Percentiles rank a stretch among this genome's conserved stretches.
These are phyloP conservation scores for Macrosteles quadrilineatus DNA, from an alignment of 1,140 invertebrate species.

Conservation along the genomic window DNA sequence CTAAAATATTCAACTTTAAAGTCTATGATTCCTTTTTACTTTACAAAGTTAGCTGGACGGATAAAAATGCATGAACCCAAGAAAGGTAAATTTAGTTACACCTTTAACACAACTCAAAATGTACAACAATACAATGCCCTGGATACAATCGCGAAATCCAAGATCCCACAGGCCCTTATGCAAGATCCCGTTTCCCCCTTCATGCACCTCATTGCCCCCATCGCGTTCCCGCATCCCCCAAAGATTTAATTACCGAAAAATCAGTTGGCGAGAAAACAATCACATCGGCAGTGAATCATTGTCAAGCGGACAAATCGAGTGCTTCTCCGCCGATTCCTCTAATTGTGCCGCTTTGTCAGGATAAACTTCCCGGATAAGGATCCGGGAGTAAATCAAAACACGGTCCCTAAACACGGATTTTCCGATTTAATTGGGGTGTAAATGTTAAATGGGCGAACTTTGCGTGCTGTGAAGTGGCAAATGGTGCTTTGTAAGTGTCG, in stretches of 20 bases:
- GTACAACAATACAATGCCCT: too few relatives aligned
- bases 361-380: neutral
- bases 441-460: too few relatives aligned
- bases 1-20: too few relatives aligned
- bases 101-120: too few relatives aligned
- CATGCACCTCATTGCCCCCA: slow-evolving; percentile 19
- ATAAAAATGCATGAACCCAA: too few relatives aligned
- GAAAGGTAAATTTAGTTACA: too few relatives aligned
- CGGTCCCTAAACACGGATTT: neutral
- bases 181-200: slow-evolving; percentile 1
- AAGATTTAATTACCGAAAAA: slow-evolving; percentile 30
- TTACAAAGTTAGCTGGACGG: too few relatives aligned
- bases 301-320: slow-evolving; percentile 27
- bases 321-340: slow-evolving; percentile 23
- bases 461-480: too few relatives aligned
- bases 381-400: slow-evolving; percentile 12
- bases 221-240: slow-evolving; percentile 16
- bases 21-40: too few relatives aligned
- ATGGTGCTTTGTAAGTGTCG: too few relatives aligned
- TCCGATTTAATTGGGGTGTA: too few relatives aligned
- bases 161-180: slow-evolving; percentile 3
- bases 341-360: slow-evolving; percentile 21
- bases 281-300: slow-evolving; percentile 25
- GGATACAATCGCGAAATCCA: too few relatives aligned
- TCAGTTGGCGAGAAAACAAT: slow-evolving; percentile 23